Conservation (phyloP, 2,113 vertebrate species). For the Calonectris borealis region DNA sequence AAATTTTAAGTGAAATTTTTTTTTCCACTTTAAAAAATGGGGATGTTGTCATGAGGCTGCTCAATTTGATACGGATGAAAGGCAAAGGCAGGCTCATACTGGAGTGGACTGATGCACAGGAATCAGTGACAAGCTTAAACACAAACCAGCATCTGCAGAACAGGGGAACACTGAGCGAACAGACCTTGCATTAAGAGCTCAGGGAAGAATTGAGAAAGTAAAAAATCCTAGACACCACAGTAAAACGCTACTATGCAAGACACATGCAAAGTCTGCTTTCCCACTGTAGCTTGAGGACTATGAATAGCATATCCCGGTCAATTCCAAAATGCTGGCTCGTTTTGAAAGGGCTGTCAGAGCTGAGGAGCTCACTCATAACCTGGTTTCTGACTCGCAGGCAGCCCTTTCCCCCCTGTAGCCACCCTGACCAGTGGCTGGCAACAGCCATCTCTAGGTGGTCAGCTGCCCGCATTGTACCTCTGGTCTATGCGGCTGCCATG, state of each 20-base stretch:
- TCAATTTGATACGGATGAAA: neutral
- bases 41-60: neutral
- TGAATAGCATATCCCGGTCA: neutral
- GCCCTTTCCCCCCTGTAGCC: neutral
- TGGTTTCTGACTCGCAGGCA: neutral
- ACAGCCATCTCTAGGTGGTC: neutral
- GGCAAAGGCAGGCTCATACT: neutral
- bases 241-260: neutral
- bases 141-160: neutral
- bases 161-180: neutral
- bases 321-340: neutral
- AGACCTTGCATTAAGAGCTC: neutral
- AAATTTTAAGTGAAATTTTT: neutral
- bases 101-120: neutral
- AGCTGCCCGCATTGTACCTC: accelerated
- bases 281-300: neutral
- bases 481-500: neutral
- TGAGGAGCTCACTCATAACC: neutral
- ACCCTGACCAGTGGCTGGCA: neutral
- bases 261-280: neutral
- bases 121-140: neutral
- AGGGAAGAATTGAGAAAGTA: neutral
- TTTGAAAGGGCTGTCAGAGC: neutral
- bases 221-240: neutral
- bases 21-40: neutral